Base-by-base conservation (phyloP, 2,888 invertebrate genomes). In the Phengaris alcon region DNA sequence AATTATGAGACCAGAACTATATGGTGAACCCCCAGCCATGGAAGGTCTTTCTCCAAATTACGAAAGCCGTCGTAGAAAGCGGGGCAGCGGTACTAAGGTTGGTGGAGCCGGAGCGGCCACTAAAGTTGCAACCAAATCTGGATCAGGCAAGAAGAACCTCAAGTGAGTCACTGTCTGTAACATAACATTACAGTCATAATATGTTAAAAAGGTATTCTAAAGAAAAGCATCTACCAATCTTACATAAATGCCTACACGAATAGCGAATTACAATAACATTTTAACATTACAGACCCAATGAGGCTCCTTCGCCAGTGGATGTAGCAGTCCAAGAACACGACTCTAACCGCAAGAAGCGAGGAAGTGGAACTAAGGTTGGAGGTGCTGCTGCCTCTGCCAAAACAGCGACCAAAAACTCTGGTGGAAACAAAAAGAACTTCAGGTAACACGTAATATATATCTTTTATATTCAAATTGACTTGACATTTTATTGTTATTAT, bases 1-100 rank as follows among this genome's bases (percentile, higher is more conserved):
- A 69, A 94, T 95, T 76, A 91, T 95, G 90, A 94, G 95, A 80
- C 94, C 95, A 10, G 95, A 95, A 82, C 81, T 95, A 77, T 95
- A 95, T 78, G 95, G 94, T 3, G 95, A 95, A 81, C 95, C 95
- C 10, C 94, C 94, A 46, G 91, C 94, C 8, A 90, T 95, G 88
- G 91, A 91, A 77, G 84, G 87, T 48, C 78, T 93, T 54, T 84
- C 91, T 6, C 80, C 88, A 51, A 86, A 86, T 15, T 91, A 91
- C 78, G 91, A 93, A 74, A 84, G 88, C 22, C 87, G 90, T 10
- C 88, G 93, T 52, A 90, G 91, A 81, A 92, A 93, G 80, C 88
- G 93, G 12, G 92, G 93, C 75, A 91, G 91, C 70, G 91, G 91
- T 8, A 90, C 90, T 48, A 93, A 93, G 82, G 91, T 93, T 2